Evolutionary conservation across 2,113 vertebrate species (phyloP), one percentile per base, ranked within the genome.

Genomic region (Carlito syrichta): DNA sequence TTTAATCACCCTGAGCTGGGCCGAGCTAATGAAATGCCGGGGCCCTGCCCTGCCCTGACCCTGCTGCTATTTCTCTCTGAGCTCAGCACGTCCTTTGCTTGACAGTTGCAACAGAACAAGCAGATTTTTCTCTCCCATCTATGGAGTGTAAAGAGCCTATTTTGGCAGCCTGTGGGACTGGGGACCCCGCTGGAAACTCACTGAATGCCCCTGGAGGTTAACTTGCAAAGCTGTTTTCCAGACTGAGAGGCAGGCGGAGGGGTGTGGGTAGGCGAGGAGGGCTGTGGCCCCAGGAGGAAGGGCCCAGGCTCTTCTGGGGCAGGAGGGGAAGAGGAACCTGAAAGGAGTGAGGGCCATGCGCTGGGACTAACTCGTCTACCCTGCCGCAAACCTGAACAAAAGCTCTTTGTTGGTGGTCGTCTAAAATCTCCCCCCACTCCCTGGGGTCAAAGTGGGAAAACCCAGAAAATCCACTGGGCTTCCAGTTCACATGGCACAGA

Each of bases 41-140:
- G 98, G 98, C 98, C 98, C 98, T 97, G 96, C 97, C 97, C 98
- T 98, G 98, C 95, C 97, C 96, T 98, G 98, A 97, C 98, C 98
- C 98, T 97, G 98, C 95, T 97, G 96, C 98, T 98, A 98, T 99
- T 99, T 98, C 98, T 98, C 97, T 98, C 98, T 98, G 98, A 98
- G 98, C 97, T 98, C 98, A 98, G 98, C 97, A 97, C 84, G 98
- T 98, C 98, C 98, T 98, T 98, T 98, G 97, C 98, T 98, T 98
- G 98, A 95, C 97, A 92, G 92, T 96, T 96, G 30, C 96, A 97
- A 98, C 94, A 92, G 95, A 98, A 98, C 98, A 98, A 98, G 96
- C 96, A 97, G 97, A 95, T 97, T 98, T 97, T 98, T 98, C 96
- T 98, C 97, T 97, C 95, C 97, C 95, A 96, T 97, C 95, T 97